A percentile compares a stretch with the other conserved stretches of the same genome.
phyloP scores from a whole-genome alignment of 2,888 invertebrate species.

The Synanthedon tipuliformis region DNA sequence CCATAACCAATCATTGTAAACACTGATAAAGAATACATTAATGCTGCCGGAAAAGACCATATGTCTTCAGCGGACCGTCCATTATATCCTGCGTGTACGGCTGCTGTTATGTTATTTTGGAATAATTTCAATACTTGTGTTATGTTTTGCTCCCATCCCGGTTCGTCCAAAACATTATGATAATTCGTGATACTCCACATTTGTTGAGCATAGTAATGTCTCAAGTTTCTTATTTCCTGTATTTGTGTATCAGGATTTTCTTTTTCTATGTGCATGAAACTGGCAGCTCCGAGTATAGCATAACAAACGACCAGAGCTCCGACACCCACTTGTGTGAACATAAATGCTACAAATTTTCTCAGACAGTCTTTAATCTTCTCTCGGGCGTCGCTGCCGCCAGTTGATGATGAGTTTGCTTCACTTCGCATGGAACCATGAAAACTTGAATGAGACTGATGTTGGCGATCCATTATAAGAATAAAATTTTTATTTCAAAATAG shows the following conservation, averaged over 20 bases:
- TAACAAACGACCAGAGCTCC: slow-evolving; percentile 89
- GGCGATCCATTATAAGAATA: slow-evolving; percentile 37
- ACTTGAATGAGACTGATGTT: slow-evolving; percentile 42
- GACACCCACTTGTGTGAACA: slow-evolving; percentile 93
- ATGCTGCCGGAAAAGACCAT: slow-evolving; percentile 89
- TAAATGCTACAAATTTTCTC: slow-evolving; percentile 87
- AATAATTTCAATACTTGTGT: slow-evolving; percentile 73
- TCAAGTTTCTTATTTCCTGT: slow-evolving; percentile 60
- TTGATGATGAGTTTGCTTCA: slow-evolving; percentile 73
- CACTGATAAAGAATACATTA: slow-evolving; percentile 89
- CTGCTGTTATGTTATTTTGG: slow-evolving; percentile 75
- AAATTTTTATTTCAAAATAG: neutral
- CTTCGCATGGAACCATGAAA: slow-evolving; percentile 74
- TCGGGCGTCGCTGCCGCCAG: slow-evolving; percentile 74
- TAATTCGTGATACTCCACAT: slow-evolving; percentile 78
- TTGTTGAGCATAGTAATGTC: slow-evolving; percentile 70
- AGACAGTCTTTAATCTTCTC: slow-evolving; percentile 88
- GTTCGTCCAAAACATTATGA: slow-evolving; percentile 77
- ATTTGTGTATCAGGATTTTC: slow-evolving; percentile 64
- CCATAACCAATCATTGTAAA: slow-evolving; percentile 95
- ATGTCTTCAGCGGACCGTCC: slow-evolving; percentile 76
- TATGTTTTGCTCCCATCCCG: slow-evolving; percentile 72
- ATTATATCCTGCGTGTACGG: slow-evolving; percentile 79
- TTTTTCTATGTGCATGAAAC: slow-evolving; percentile 83
- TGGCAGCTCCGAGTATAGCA: slow-evolving; percentile 85